Base-by-base conservation (phyloP, 1,140 invertebrate genomes). In the Linepithema humile region DNA sequence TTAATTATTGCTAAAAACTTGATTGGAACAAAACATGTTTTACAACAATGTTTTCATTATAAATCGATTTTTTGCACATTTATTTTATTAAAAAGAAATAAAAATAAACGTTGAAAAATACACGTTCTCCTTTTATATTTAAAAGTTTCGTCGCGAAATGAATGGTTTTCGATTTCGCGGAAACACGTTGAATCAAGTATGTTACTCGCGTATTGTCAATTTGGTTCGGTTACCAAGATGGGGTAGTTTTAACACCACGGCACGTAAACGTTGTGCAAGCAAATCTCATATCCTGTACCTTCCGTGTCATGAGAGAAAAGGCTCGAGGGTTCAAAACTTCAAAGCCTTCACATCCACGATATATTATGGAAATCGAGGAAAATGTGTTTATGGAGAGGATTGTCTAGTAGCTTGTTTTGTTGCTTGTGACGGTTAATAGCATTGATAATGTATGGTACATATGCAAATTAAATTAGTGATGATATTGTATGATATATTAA, bases 241-340 rank as follows among this genome's bases (percentile, higher is more conserved):
- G 29, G n/a, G 29, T 48, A 48, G 62, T 60, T 75, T 75, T 45
- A 75, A 48, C 40, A 15, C 38, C 29, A 48, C n/a, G 9, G 12
- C 57, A 32, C n/a, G 57, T 23, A 75, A 75, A 62, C 50, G 15
- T 38, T 75, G n/a, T 4, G n/a, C 55, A 48, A 59, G 17, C 70
- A 73, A 73, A 73, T 62, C 59, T 75, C 57, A 17, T 60, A 43
- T 60, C 9, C 55, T 38, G 17, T 12, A 48, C 48, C 12, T 35
- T 62, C 40, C 29, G n/a, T 57, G 15, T 45, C 29, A 62, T 35
- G 38, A 45, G 10, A 6, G 40, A 45, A 75, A 35, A 45, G 57
- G 38, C n/a, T 75, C 23, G 67, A 73, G 1, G 57, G n/a, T 60
- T 35, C 40, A 62, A 75, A 62, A 57, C 57, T 35, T 35, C 57